These are phyloP conservation scores for Cyanoramphus novaezelandiae DNA, from an alignment of 2,113 vertebrate genomes.

Conservation along the genomic window DNA sequence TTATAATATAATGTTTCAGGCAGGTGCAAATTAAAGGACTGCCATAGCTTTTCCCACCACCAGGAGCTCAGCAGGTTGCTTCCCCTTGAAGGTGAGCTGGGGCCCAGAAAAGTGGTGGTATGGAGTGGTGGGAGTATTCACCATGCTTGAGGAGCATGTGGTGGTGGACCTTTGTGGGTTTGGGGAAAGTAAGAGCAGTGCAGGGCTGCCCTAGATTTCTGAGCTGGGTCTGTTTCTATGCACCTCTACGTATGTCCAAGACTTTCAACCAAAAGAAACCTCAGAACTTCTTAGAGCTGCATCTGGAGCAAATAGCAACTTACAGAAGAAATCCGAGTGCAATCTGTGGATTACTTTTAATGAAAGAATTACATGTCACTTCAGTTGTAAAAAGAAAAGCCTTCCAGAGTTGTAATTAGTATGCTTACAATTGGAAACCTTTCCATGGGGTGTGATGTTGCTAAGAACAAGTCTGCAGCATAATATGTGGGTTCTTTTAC, in stretches of 20 bases:
- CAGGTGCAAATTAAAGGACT: not conserved
- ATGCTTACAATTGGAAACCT: not conserved
- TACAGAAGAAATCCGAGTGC: not conserved
- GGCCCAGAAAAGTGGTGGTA: not conserved
- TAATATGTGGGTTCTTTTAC: not conserved
- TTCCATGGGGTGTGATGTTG: not conserved
- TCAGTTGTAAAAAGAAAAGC: not conserved
- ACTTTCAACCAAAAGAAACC: not conserved
- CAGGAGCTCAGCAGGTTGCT: not conserved
- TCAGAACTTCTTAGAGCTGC: not conserved
- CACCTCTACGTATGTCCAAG: not conserved
- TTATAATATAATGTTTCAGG: not conserved
- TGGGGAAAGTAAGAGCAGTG: not conserved
- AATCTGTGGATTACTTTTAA: not conserved
- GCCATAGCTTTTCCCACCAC: rapidly evolving
- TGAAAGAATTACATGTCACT: not conserved
- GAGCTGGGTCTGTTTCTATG: not conserved
- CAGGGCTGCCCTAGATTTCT: not conserved
- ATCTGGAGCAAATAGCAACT: not conserved
- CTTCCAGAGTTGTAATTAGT: not conserved
- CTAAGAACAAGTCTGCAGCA: not conserved
- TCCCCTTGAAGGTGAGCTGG: not conserved
- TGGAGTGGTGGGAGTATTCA: not conserved
- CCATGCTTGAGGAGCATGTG: rapidly evolving
- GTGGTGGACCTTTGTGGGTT: not conserved